Evolutionary conservation across 2,113 vertebrate species (phyloP).

Genomic region (Ornithorhynchus anatinus): DNA sequence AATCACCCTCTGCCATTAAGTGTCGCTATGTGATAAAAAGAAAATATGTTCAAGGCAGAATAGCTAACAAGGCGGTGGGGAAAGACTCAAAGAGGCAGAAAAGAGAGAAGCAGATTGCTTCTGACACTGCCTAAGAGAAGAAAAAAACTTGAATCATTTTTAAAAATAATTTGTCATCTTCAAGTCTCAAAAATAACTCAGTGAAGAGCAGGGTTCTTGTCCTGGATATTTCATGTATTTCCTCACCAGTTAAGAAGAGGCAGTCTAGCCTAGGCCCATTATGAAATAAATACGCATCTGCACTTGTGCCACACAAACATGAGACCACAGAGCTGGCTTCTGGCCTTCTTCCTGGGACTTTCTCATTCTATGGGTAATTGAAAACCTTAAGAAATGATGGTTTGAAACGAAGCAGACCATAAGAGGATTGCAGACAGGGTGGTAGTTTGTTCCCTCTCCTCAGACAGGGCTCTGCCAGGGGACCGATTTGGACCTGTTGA

Average conservation of each 20-base stretch:
- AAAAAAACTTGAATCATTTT: slow-evolving; percentile 30
- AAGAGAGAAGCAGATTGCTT: slow-evolving; percentile 15
- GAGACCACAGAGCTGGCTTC: too few relatives aligned
- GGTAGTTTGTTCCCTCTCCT: too few relatives aligned
- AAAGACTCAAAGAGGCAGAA: background rate
- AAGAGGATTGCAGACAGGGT: too few relatives aligned
- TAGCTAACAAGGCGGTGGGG: slow-evolving; percentile 28
- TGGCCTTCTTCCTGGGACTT: too few relatives aligned
- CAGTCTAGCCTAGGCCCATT: too few relatives aligned
- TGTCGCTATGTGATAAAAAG: slow-evolving; percentile 42
- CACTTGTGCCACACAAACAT: too few relatives aligned
- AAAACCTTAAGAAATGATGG: too few relatives aligned
- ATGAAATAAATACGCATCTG: too few relatives aligned
- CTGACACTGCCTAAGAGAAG: background rate
- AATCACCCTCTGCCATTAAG: slow-evolving; percentile 38
- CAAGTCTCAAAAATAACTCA: background rate
- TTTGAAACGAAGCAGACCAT: too few relatives aligned
- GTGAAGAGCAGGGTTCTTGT: background rate
- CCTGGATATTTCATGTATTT: rapidly evolving
- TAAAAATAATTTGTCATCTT: slow-evolving; percentile 24
- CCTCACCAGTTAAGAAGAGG: background rate
- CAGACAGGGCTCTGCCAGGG: too few relatives aligned
- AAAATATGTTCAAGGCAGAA: slow-evolving; percentile 42
- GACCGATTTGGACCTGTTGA: too few relatives aligned
- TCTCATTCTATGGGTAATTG: too few relatives aligned